These are phyloP conservation scores for Sebastes fasciatus DNA, from an alignment of 2,113 vertebrate genomes.

Conservation along the genomic window DNA sequence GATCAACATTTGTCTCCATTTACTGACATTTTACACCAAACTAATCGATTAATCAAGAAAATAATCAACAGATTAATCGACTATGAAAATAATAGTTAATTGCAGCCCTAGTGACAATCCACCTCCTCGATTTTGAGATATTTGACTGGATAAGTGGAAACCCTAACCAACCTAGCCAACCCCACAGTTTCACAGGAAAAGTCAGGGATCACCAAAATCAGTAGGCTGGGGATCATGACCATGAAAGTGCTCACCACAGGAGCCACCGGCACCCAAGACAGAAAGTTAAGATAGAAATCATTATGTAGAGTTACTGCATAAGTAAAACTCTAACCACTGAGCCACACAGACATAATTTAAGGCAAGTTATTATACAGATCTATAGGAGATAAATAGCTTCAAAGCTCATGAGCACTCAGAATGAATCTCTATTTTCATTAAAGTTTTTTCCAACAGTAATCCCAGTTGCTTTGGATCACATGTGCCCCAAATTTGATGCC, in stretches of 20 bases:
- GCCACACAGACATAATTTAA: background rate
- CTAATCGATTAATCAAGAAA: no score
- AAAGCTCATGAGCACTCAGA: conserved; percentile 11
- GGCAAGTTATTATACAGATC: background rate
- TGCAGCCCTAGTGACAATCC: background rate
- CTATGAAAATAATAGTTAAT: no score
- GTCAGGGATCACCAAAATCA: background rate
- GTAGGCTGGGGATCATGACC: background rate
- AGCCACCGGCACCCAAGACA: background rate
- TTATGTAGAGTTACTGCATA: background rate
- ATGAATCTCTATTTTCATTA: conserved; percentile 7
- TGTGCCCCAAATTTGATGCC: conserved; percentile 25
- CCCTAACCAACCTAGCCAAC: background rate
- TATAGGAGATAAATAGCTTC: conserved; percentile 10
- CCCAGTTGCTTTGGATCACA: conserved; percentile 57
- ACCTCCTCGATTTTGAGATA: no score
- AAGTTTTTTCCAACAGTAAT: conserved; percentile 39
- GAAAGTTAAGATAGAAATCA: background rate
- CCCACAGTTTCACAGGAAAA: background rate
- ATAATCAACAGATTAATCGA: no score
- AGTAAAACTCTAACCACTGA: conserved; percentile 5
- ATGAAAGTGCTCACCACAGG: background rate
- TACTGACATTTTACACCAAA: no score
- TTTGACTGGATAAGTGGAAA: background rate
- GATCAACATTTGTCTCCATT: no score